Evolutionary conservation across 2,797 vertebrate species (phyloP), one percentile per base, ranked within the genome.

Genomic region (Nothura maculosa): DNA sequence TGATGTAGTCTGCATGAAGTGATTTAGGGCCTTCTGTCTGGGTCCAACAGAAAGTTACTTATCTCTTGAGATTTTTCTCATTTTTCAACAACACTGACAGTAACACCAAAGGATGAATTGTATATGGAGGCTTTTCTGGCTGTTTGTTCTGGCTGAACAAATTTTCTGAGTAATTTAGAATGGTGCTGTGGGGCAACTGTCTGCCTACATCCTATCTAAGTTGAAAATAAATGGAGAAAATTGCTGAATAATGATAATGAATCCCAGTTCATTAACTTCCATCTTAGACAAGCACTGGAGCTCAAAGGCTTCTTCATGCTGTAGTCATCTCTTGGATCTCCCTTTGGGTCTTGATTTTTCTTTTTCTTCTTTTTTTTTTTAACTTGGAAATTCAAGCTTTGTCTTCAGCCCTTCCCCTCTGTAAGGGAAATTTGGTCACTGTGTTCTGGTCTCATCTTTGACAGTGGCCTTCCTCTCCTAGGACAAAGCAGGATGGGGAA

Each of bases 1-100:
- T 21, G 8, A 38, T 24, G 18, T 45, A 54, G 19, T 12, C 17
- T 47, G 6, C 0, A 0, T 42, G 12, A 55, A 68, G 12, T 45
- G 20, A 69, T 74, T 68, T 38, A 73, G 7, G 76, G 12, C 17
- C 16, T 66, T 85, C 22, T 24, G 54, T 25, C 20, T 42, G 36
- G 21, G 42, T 38, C n/a, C 52, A 75, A 9, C 22, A 76, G 27
- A 81, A 72, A 85, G 22, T 14, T 43, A 48, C 20, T 14, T 24
- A 3, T 34, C 25, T 50, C 45, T 50, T 16, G 40, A 55, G 77
- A 69, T 6, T 3, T 38, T 81, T 76, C 28, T 48, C 10, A 10
- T 20, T 61, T 88, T 74, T 82, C 28, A 64, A 21, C 40, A 74
- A 40, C 40, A 47, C 20, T 18, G 16, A 12, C 62, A 85, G 28